These are phyloP conservation scores for Vimba vimba DNA, from an alignment of 2,113 vertebrate species.

Conservation along the genomic window DNA sequence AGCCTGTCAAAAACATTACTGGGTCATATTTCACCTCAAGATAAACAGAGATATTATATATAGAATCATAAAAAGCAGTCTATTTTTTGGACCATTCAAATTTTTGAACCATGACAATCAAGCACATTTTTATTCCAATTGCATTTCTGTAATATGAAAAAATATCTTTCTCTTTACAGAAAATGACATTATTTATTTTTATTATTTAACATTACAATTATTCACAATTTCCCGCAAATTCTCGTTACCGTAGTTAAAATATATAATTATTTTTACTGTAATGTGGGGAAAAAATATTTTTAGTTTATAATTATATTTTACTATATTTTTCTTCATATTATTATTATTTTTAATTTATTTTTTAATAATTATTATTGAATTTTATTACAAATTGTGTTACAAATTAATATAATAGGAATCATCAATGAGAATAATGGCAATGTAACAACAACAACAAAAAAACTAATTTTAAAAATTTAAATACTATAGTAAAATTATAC, in stretches of 20 bases:
- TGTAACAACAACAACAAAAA: too few relatives aligned
- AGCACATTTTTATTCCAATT: background rate
- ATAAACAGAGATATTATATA: background rate
- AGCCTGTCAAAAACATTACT: background rate
- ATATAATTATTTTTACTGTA: background rate
- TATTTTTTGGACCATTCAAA: background rate
- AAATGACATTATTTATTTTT: background rate
- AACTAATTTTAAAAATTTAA: too few relatives aligned
- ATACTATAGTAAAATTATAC: background rate
- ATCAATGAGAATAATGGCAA: background rate
- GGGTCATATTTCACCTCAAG: background rate
- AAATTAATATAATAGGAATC: background rate
- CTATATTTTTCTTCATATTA: background rate
- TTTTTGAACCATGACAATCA: background rate
- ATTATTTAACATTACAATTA: background rate
- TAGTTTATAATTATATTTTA: background rate
- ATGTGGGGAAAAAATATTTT: background rate
- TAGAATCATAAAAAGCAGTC: background rate
- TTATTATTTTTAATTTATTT: background rate
- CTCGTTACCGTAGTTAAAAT: background rate
- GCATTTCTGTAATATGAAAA: background rate
- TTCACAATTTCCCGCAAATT: background rate
- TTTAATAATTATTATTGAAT: background rate
- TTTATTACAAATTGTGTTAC: background rate
- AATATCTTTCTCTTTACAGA: too few relatives aligned